Percentiles rank a stretch among this genome's conserved stretches.
Conservation (phyloP, 2,888 invertebrate species). For the Fragum sueziense region DNA sequence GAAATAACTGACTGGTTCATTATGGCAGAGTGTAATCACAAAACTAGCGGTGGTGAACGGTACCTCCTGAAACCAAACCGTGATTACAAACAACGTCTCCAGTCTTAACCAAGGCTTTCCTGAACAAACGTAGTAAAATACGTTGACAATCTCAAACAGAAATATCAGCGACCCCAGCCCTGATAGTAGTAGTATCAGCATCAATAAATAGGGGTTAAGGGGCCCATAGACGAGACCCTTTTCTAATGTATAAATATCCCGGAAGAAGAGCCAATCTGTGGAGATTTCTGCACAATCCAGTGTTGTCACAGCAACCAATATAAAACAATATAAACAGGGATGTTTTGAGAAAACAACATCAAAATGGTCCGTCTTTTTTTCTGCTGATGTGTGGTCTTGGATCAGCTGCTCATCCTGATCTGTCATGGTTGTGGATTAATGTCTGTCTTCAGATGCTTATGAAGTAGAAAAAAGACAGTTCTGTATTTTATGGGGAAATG, state of each 20-base stretch:
- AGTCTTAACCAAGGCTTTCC: conserved; percentile 62
- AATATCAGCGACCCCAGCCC: conserved; percentile 40
- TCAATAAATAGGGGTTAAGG: conserved; percentile 21
- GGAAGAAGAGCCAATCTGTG: conserved; percentile 71
- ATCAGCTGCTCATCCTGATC: conserved; percentile 11
- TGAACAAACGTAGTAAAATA: conserved; percentile 47
- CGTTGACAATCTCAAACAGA: conserved; percentile 55
- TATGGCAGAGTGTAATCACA: conserved; percentile 68
- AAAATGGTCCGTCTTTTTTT: conserved; percentile 21
- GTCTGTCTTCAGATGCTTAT: too few relatives aligned
- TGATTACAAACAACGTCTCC: conserved; percentile 64
- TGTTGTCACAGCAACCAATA: conserved; percentile 51
- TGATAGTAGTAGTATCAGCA: conserved; percentile 34
- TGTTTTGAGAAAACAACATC: conserved; percentile 41
- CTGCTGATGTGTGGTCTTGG: background rate
- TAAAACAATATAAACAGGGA: conserved; percentile 49
- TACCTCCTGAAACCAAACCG: conserved; percentile 68
- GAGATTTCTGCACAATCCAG: conserved; percentile 63
- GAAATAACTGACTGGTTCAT: conserved; percentile 71
- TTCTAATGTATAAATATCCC: conserved; percentile 59
- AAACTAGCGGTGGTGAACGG: conserved; percentile 62
- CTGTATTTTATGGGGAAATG: too few relatives aligned
- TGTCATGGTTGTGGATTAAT: too few relatives aligned
- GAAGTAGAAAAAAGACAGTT: too few relatives aligned
- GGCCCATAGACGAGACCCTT: conserved; percentile 72